These are phyloP conservation scores for Nemurella pictetii DNA, from an alignment of 2,888 invertebrate species.

Conservation along the genomic window DNA sequence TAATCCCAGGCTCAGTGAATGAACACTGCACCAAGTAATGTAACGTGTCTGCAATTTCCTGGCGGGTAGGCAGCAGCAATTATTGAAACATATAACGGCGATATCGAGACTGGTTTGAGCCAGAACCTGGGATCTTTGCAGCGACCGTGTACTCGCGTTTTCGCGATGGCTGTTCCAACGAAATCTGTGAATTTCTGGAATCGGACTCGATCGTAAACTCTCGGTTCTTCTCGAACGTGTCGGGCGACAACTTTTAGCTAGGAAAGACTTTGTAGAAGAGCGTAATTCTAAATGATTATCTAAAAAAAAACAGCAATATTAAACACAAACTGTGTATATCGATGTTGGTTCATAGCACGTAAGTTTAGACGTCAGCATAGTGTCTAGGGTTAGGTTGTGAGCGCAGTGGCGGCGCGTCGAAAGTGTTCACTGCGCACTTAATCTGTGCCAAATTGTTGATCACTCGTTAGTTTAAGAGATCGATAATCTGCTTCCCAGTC, in stretches of 20 bases:
- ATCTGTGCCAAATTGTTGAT: constrained; percentile 42
- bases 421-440: background rate
- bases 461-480: constrained; percentile 37
- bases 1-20: too few species aligned
- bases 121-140: too few species aligned
- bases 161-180: background rate
- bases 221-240: background rate
- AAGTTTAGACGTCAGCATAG: background rate
- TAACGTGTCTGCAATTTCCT: too few species aligned
- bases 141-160: background rate
- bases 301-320: constrained; percentile 30
- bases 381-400: background rate
- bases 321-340: constrained; percentile 28
- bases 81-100: too few species aligned
- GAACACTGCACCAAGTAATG: too few species aligned
- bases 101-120: too few species aligned
- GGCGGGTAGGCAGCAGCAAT: too few species aligned
- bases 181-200: background rate
- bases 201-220: background rate
- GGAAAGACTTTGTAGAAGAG: constrained; percentile 15
- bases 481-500: constrained; percentile 1
- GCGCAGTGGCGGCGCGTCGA: background rate
- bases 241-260: background rate
- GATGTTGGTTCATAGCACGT: constrained; percentile 16
- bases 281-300: constrained; percentile 27